Evolutionary conservation across 1,140 invertebrate genomes (phyloP).

Genomic region (Drosophila azteca): DNA sequence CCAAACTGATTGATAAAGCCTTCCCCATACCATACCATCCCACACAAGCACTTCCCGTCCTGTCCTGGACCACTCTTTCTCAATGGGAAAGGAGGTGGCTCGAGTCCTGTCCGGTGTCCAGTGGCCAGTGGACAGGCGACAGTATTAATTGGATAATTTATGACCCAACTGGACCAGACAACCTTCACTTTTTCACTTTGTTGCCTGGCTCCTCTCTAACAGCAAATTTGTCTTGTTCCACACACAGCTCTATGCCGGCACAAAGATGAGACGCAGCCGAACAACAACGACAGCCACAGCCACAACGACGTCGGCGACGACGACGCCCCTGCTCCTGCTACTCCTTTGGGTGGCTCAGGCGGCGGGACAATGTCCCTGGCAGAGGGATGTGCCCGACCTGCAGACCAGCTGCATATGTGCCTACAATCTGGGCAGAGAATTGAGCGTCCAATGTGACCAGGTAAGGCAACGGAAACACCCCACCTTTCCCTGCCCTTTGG

Average conservation of each 20-base stretch:
- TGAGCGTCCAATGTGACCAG: slow-evolving; percentile 95
- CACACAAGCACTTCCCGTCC: background rate
- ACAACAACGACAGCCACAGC: slow-evolving; percentile 41
- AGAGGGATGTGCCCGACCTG: slow-evolving; percentile 88
- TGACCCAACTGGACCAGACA: slow-evolving; percentile 51
- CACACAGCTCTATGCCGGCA: slow-evolving; percentile 77
- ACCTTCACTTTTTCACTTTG: slow-evolving; percentile 44
- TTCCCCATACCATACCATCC: background rate
- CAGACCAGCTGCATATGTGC: slow-evolving; percentile 95
- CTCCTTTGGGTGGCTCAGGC: slow-evolving; percentile 39
- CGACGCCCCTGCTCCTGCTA: slow-evolving; percentile 42
- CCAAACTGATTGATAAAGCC: slow-evolving; percentile 73
- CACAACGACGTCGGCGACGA: slow-evolving; percentile 46
- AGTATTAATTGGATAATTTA: slow-evolving; percentile 72
- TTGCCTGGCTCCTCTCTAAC: slow-evolving; percentile 15
- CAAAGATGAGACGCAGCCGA: slow-evolving; percentile 70
- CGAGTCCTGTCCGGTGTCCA: slow-evolving; percentile 1
- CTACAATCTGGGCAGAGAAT: slow-evolving; percentile 90
- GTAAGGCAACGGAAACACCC: slow-evolving; percentile 65
- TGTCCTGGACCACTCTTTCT: slow-evolving; percentile 11
- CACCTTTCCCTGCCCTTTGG: background rate
- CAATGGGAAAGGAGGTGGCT: slow-evolving; percentile 13
- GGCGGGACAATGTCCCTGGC: slow-evolving; percentile 92
- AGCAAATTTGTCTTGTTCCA: slow-evolving; percentile 27
- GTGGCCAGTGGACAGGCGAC: slow-evolving; percentile 26